phyloP scores from a whole-genome alignment of 2,888 invertebrate species.

The Xanthia icteritia region DNA sequence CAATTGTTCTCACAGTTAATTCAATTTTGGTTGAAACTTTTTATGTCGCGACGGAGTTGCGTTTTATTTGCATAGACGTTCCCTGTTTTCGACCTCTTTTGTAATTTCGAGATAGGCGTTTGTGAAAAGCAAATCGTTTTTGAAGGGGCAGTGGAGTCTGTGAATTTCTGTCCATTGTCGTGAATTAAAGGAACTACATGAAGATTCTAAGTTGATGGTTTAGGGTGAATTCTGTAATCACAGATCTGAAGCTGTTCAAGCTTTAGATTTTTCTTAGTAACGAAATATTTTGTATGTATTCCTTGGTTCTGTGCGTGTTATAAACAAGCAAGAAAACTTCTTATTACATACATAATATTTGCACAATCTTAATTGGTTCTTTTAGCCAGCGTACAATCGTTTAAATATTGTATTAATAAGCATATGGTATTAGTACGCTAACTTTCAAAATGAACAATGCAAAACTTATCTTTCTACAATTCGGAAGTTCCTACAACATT shows the following conservation, averaged over 20 bases:
- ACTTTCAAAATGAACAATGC: neutral
- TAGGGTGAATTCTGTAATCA: neutral
- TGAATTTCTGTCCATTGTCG: too few relatives aligned
- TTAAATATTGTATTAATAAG: too few relatives aligned
- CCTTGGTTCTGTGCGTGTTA: neutral
- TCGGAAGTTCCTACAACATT: neutral
- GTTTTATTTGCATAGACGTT: slow-evolving; percentile 51
- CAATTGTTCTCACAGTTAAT: slow-evolving; percentile 71
- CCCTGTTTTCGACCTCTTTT: slow-evolving; percentile 17
- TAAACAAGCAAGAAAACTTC: neutral
- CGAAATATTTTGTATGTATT: neutral
- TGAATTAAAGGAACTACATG: neutral
- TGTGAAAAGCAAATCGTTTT: slow-evolving; percentile 14
- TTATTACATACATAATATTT: neutral
- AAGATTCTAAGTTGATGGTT: neutral
- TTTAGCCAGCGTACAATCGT: too few relatives aligned
- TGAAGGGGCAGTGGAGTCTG: too few relatives aligned
- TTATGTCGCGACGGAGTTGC: slow-evolving; percentile 50
- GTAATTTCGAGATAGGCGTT: slow-evolving; percentile 26
- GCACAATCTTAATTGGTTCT: too few relatives aligned
- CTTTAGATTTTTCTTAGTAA: neutral
- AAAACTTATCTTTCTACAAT: neutral
- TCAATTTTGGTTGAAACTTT: slow-evolving; percentile 70
- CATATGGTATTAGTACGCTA: neutral
- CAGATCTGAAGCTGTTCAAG: neutral